These are phyloP conservation scores for Drosophila lacicola DNA, from an alignment of 2,888 invertebrate genomes.

Conservation along the genomic window DNA sequence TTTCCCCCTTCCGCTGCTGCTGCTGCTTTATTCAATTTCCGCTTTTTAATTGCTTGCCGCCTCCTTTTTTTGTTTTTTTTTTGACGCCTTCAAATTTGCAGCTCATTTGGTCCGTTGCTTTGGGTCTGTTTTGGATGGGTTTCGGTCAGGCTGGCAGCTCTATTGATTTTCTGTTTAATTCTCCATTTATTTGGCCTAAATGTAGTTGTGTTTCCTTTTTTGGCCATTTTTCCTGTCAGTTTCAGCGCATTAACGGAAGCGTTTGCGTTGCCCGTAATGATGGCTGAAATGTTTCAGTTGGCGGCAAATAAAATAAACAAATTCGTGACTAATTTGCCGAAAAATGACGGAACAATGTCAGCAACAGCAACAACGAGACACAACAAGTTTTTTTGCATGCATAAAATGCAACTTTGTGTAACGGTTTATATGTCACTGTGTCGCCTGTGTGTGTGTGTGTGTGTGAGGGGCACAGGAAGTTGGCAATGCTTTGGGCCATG, in stretches of 20 bases:
- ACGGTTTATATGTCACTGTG: conserved; percentile 47
- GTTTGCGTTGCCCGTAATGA: conserved; percentile 1
- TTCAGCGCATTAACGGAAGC: conserved; percentile 37
- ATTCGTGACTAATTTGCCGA: conserved; percentile 71
- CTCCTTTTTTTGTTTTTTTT: conserved; percentile 5
- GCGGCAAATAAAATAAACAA: conserved; percentile 59
- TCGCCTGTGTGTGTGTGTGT: conserved; percentile 20
- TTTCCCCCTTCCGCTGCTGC: conserved; percentile 2
- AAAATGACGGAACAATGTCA: conserved; percentile 66
- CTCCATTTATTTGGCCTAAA: conserved; percentile 27
- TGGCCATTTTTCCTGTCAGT: conserved; percentile 25
- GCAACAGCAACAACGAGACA: conserved; percentile 24
- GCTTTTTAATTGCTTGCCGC: conserved; percentile 60
- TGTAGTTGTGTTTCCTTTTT: conserved; percentile 6
- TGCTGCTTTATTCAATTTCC: conserved; percentile 52
- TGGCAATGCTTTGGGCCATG: conserved; percentile 72
- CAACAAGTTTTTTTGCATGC: conserved; percentile 47
- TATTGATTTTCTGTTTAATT: conserved; percentile 54
- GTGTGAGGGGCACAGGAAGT: conserved; percentile 60
- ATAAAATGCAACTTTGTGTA: conserved; percentile 54
- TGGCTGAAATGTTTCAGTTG: conserved; percentile 38
- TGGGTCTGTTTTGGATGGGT: conserved; percentile 4
- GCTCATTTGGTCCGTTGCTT: conserved; percentile 26
- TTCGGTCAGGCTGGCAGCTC: neutral
- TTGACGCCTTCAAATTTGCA: conserved; percentile 31